Evolutionary conservation across 2,113 vertebrate genomes (phyloP).

Genomic region (mouse (Mus musculus)): GRCm39 chr8:121797001-121797500

Average conservation of each 20-base stretch:
- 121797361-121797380: not conserved
- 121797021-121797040: no score
- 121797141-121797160: not conserved
- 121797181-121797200: not conserved
- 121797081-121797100: fast-evolving
- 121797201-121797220: no score
- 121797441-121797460: not conserved
- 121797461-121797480: not conserved
- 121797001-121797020: not conserved
- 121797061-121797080: fast-evolving
- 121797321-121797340: no score
- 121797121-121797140: not conserved
- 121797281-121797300: no score
- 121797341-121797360: not conserved
- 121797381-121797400: not conserved
- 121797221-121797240: no score
- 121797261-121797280: no score
- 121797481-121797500: not conserved
- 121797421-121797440: not conserved
- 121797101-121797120: no score
- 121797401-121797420: not conserved
- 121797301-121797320: not conserved
- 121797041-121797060: not conserved
- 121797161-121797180: not conserved
- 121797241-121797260: no score